Evolutionary conservation across 1,140 invertebrate species (phyloP).

Genomic region (Mizuhopecten yessoensis): DNA sequence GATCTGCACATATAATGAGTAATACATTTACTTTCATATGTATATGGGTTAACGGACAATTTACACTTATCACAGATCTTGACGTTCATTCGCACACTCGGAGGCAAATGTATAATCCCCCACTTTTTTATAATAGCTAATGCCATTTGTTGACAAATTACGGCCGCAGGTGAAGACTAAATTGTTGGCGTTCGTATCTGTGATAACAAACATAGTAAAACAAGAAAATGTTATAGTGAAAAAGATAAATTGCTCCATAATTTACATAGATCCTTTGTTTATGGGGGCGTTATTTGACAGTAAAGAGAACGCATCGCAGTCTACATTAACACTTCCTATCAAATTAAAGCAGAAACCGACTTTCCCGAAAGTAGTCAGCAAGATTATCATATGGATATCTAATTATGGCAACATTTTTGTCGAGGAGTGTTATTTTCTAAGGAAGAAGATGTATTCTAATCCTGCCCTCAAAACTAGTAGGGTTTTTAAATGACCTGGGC

Average conservation of each 20-base stretch:
- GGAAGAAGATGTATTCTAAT: too few relatives aligned
- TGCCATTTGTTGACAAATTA: constrained; percentile 1
- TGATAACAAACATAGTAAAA: not conserved
- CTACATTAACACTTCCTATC: too few relatives aligned
- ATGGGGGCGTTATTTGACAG: not conserved
- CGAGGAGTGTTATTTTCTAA: too few relatives aligned
- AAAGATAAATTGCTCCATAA: too few relatives aligned
- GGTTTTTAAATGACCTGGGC: too few relatives aligned
- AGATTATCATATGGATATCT: too few relatives aligned
- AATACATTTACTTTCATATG: not conserved
- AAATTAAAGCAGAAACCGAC: too few relatives aligned
- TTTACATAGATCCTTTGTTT: not conserved
- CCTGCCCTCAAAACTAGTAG: too few relatives aligned
- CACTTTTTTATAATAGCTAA: not conserved
- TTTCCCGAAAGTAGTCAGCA: too few relatives aligned
- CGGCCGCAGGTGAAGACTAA: not conserved
- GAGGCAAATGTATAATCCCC: not conserved
- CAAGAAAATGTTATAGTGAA: too few relatives aligned
- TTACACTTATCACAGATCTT: not conserved
- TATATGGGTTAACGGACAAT: not conserved
- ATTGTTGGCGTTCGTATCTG: not conserved
- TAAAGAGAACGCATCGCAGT: not conserved
- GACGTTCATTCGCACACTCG: not conserved
- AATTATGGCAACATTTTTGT: too few relatives aligned
- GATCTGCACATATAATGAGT: constrained; percentile 32